Percentiles rank a stretch among this genome's conserved stretches.
Conservation (phyloP, 2,113 vertebrate genomes). For the Fregata magnificens region DNA sequence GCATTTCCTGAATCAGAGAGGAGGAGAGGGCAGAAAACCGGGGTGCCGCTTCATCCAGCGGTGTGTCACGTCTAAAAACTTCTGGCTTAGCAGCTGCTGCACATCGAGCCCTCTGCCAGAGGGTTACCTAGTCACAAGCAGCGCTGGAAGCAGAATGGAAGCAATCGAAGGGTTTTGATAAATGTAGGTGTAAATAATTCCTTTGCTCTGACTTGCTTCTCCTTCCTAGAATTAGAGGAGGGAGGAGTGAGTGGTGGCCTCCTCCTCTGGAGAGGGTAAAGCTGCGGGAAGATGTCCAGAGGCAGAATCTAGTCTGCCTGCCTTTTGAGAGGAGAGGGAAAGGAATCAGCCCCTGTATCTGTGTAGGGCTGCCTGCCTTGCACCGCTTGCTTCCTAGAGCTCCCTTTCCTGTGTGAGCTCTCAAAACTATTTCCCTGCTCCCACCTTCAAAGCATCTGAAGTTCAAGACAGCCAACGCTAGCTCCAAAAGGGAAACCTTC, state of each 20-base stretch:
- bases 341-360: rapidly evolving
- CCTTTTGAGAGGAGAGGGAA: neutral
- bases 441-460: neutral
- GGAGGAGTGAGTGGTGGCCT: neutral
- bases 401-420: neutral
- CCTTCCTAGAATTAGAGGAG: neutral
- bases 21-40: neutral
- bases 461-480: rapidly evolving
- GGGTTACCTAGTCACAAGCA: rapidly evolving
- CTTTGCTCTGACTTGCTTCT: neutral
- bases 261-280: neutral
- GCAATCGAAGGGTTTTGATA: rapidly evolving
- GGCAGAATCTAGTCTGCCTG: neutral
- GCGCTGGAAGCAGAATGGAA: neutral
- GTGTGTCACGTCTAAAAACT: rapidly evolving
- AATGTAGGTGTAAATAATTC: neutral
- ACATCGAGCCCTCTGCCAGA: rapidly evolving
- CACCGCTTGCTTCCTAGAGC: neutral
- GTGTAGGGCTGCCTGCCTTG: neutral
- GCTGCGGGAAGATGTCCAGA: rapidly evolving
- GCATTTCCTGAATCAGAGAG: rapidly evolving
- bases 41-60: neutral
- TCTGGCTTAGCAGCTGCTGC: neutral
- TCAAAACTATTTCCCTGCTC: neutral
- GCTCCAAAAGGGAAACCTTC: neutral